These are phyloP conservation scores for Rhinolophus ferrumequinum DNA, from an alignment of 2,113 vertebrate species.

Conservation along the genomic window DNA sequence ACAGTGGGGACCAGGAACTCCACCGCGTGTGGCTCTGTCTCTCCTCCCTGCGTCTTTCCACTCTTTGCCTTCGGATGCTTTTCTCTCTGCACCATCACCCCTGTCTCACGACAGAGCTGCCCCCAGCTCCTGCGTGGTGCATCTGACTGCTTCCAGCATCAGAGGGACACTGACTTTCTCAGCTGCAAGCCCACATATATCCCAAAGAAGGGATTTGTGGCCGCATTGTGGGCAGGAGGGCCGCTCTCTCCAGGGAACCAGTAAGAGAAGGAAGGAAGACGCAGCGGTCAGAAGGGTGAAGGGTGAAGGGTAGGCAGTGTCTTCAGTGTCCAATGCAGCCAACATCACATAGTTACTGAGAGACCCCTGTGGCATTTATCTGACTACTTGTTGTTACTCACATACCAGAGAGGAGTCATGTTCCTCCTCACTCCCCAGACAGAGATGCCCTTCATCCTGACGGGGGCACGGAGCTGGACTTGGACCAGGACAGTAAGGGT, in stretches of 20 bases:
- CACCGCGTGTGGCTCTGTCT: fast-evolving
- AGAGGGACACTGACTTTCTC: not conserved
- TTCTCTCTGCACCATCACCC: not conserved
- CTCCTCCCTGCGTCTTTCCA: not conserved
- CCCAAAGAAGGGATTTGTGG: not conserved
- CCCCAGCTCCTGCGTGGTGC: not conserved
- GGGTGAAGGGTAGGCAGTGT: not conserved
- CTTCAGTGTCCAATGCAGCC: not conserved
- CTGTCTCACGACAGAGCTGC: not conserved
- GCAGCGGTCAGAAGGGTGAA: not conserved
- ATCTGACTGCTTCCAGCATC: not conserved
- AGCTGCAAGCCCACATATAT: not conserved
- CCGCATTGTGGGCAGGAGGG: no score
- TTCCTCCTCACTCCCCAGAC: not conserved
- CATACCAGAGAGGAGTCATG: not conserved
- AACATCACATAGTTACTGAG: not conserved
- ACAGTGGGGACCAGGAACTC: not conserved
- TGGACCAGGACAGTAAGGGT: not conserved
- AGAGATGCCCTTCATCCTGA: not conserved
- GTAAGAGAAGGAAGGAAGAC: fast-evolving
- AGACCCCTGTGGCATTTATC: not conserved
- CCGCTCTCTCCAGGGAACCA: not conserved
- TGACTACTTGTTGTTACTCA: not conserved
- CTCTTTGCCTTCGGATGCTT: fast-evolving
- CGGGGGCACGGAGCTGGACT: not conserved